phyloP scores from a whole-genome alignment of 2,888 invertebrate species.

The Temnothorax ravouxi region DNA sequence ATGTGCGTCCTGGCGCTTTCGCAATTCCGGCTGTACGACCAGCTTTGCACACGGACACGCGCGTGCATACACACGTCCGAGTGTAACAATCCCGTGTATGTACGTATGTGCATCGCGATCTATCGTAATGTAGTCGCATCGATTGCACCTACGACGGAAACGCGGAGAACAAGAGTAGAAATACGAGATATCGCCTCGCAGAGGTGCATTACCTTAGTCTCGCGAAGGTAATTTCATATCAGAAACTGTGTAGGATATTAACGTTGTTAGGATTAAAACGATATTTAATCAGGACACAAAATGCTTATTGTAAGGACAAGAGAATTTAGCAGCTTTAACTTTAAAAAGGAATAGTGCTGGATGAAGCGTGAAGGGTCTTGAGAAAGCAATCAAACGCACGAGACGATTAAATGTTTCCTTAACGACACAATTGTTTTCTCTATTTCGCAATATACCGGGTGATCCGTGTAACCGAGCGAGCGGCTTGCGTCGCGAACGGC shows the following conservation, averaged over 20 bases:
- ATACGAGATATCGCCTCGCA: conserved; percentile 3
- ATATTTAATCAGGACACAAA: neutral
- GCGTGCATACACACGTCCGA: conserved; percentile 36
- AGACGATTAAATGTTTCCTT: conserved; percentile 15
- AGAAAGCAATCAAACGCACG: conserved; percentile 10
- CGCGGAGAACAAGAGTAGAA: conserved; percentile 20
- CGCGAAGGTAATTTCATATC: neutral
- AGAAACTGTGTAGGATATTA: neutral
- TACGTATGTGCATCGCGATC: conserved; percentile 44
- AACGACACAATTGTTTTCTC: conserved; percentile 33
- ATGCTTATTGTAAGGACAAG: neutral
- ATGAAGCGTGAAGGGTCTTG: neutral
- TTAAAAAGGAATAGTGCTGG: neutral
- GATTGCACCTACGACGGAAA: conserved; percentile 41
- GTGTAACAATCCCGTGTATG: conserved; percentile 47
- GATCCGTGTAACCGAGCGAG: neutral
- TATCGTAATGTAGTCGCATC: conserved; percentile 28
- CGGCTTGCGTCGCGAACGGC: neutral
- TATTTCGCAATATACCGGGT: conserved; percentile 39
- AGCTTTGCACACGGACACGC: conserved; percentile 16
- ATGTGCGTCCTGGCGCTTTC: conserved; percentile 82
- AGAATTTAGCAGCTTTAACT: neutral
- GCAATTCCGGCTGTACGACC: conserved; percentile 67
- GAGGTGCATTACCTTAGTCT: neutral
- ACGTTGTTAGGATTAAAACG: neutral